A percentile compares a stretch with the other conserved stretches of the same genome.
phyloP scores from a whole-genome alignment of 1,140 invertebrate species.

The Belonocnema kinseyi region DNA sequence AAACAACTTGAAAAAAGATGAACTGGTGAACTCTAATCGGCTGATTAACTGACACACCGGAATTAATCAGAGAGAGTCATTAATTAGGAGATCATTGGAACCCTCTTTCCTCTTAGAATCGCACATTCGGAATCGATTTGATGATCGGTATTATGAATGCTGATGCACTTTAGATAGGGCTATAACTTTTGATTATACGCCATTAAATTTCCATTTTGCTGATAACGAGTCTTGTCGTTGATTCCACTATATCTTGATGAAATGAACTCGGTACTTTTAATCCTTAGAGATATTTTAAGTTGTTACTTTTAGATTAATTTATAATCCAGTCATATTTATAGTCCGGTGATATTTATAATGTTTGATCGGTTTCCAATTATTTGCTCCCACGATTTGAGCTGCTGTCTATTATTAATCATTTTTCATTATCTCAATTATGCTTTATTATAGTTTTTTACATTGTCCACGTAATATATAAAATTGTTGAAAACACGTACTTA shows the following conservation, averaged over 20 bases:
- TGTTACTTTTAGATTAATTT: not conserved
- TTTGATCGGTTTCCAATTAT: too few relatives aligned
- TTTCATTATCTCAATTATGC: not conserved
- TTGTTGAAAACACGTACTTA: not conserved
- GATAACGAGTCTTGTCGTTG: conserved; percentile 13
- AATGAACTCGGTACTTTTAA: not conserved
- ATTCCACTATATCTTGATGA: conserved; percentile 19
- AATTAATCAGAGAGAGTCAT: not conserved
- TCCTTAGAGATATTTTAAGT: not conserved
- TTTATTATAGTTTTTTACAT: not conserved
- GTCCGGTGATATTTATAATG: too few relatives aligned
- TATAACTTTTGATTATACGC: conserved; percentile 25
- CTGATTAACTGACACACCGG: not conserved
- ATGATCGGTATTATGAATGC: conserved; percentile 13
- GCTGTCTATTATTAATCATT: too few relatives aligned
- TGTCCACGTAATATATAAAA: too few relatives aligned
- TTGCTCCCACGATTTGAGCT: too few relatives aligned
- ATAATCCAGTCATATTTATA: too few relatives aligned
- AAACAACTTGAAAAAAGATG: not conserved
- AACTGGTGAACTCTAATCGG: not conserved
- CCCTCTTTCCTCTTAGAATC: not conserved
- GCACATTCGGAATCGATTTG: not conserved
- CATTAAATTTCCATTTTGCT: conserved; percentile 19
- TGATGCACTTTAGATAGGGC: conserved; percentile 17
- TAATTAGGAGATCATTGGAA: not conserved